These are phyloP conservation scores for Labrus mixtus DNA, from an alignment of 2,113 vertebrate genomes.

Conservation along the genomic window DNA sequence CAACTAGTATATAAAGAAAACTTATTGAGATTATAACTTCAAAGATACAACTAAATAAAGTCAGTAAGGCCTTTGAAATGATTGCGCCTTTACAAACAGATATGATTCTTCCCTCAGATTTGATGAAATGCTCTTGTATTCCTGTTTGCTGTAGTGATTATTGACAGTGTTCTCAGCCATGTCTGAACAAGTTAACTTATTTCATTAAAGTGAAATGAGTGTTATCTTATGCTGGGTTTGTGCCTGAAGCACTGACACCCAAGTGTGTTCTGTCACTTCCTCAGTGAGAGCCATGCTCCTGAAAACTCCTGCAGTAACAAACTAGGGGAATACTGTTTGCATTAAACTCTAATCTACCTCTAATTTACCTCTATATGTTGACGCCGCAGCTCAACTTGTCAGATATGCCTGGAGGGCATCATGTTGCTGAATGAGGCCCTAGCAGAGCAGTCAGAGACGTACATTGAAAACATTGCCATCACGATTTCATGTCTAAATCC, in stretches of 20 bases:
- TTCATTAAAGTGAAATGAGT: constrained; percentile 49
- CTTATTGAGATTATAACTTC: background rate
- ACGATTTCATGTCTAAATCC: constrained; percentile 59
- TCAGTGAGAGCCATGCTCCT: constrained; percentile 20
- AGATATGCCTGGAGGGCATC: constrained; percentile 63
- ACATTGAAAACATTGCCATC: constrained; percentile 52
- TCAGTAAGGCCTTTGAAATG: background rate
- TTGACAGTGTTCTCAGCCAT: constrained; percentile 35
- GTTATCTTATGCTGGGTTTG: constrained; percentile 49
- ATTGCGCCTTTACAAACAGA: constrained; percentile 23
- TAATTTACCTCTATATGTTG: constrained; percentile 63
- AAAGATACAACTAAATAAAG: background rate
- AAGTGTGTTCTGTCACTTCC: constrained; percentile 37
- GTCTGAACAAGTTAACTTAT: constrained; percentile 73
- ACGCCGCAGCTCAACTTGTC: constrained; percentile 59
- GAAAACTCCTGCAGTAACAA: constrained; percentile 32
- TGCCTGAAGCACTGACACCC: constrained; percentile 48
- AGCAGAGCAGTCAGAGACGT: constrained; percentile 31
- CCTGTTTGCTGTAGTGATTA: constrained; percentile 21
- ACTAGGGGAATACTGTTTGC: constrained; percentile 48
- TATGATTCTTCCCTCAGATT: constrained; percentile 3
- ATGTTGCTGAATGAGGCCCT: constrained; percentile 53
- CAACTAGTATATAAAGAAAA: background rate
- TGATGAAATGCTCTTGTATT: constrained; percentile 1
- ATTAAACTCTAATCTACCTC: constrained; percentile 70